A percentile compares a stretch with the other conserved stretches of the same genome.
These are phyloP conservation scores for Melanotaenia parkinsoni DNA, from an alignment of 2,797 vertebrate species.

Conservation along the genomic window DNA sequence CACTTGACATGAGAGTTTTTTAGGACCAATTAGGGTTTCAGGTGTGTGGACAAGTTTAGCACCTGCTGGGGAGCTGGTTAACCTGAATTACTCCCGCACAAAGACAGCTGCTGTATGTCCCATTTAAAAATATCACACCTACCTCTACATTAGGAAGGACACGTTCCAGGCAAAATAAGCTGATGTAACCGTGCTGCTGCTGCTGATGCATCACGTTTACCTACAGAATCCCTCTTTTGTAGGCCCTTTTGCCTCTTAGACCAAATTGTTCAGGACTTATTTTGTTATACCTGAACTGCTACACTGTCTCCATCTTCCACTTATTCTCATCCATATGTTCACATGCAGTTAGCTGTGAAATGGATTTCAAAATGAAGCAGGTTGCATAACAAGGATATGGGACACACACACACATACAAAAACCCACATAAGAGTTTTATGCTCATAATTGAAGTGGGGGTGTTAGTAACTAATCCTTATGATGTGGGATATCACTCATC, in stretches of 20 bases:
- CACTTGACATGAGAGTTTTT: conserved; percentile 20
- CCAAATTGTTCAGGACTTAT: not conserved
- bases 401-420: conserved; percentile 35
- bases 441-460: conserved; percentile 76
- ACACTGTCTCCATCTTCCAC: conserved; percentile 22
- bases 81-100: conserved; percentile 65
- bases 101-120: conserved; percentile 61
- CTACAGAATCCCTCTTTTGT: conserved; percentile 14
- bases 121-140: conserved; percentile 61
- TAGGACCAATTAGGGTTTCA: conserved; percentile 35
- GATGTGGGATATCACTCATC: conserved; percentile 71
- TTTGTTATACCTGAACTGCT: not conserved
- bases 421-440: conserved; percentile 67
- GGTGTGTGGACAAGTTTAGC: conserved; percentile 46
- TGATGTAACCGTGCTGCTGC: conserved; percentile 39
- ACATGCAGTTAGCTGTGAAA: conserved; percentile 44
- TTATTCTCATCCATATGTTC: conserved; percentile 24
- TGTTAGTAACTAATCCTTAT: conserved; percentile 75
- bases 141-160: conserved; percentile 38
- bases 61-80: conserved; percentile 58
- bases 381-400: conserved; percentile 71
- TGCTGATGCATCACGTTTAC: conserved; percentile 48
- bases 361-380: conserved; percentile 67
- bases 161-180: conserved; percentile 35
- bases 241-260: conserved; percentile 11